Percentiles rank a stretch among this genome's conserved stretches.
Conservation (phyloP, 2,797 vertebrate species). For the Coendou prehensilis region DNA sequence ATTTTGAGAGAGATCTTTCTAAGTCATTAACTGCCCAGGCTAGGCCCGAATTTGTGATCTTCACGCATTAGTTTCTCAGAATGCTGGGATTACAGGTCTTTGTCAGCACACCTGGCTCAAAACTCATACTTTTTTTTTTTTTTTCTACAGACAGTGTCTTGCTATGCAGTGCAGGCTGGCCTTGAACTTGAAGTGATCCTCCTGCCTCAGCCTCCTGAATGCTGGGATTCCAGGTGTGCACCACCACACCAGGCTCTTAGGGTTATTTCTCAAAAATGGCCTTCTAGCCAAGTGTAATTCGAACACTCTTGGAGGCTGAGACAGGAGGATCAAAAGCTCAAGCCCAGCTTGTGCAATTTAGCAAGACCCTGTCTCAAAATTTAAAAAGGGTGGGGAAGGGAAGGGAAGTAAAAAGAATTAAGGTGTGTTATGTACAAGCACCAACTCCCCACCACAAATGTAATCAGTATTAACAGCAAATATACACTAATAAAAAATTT, state of each 20-base stretch:
- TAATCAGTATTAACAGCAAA: neutral
- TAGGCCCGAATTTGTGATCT: neutral
- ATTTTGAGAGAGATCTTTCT: neutral
- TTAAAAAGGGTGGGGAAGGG: neutral
- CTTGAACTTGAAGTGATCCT: neutral
- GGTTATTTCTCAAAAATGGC: neutral
- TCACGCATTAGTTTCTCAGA: neutral
- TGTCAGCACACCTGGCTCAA: neutral
- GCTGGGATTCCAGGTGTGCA: neutral
- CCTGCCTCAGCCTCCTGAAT: neutral
- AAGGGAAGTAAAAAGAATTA: neutral
- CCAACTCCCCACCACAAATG: neutral
- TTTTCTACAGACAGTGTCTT: neutral
- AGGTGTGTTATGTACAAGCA: neutral
- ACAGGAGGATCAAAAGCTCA: neutral
- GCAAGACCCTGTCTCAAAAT: neutral
- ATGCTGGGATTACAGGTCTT: neutral
- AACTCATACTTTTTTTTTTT: neutral
- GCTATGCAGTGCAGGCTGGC: neutral
- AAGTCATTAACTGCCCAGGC: neutral
- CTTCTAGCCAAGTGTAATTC: neutral
- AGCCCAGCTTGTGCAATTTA: neutral
- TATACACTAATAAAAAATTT: neutral
- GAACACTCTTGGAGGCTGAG: neutral
- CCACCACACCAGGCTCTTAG: neutral